phyloP scores from a whole-genome alignment of 2,113 vertebrate genomes.

The Pangasianodon gigas region DNA sequence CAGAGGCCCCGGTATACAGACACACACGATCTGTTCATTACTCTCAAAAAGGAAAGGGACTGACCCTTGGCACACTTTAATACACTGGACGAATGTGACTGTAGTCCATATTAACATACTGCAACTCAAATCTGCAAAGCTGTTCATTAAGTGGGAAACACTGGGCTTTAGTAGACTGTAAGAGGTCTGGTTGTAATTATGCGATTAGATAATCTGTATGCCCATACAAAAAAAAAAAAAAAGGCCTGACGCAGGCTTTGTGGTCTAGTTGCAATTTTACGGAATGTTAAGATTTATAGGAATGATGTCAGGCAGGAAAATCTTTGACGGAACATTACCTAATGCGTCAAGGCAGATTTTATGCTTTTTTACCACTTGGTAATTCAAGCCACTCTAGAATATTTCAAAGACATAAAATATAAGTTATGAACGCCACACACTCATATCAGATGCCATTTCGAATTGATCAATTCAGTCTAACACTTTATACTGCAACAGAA shows the following conservation, averaged over 20 bases:
- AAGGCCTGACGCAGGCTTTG: not conserved
- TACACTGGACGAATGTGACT: slow-evolving; percentile 6
- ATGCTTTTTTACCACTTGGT: slow-evolving; percentile 9
- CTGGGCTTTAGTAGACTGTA: slow-evolving; percentile 57
- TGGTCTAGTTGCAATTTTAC: not conserved
- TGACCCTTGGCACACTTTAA: slow-evolving; percentile 35
- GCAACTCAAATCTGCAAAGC: slow-evolving; percentile 14
- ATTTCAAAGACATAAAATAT: not conserved
- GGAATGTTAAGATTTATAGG: slow-evolving; percentile 16
- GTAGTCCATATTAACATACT: slow-evolving; percentile 6
- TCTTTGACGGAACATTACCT: not conserved
- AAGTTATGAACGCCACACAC: not conserved
- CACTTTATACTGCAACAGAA: not conserved
- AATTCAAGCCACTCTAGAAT: not conserved
- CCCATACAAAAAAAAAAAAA: not conserved
- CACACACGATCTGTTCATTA: slow-evolving; percentile 60
- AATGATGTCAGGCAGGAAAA: slow-evolving; percentile 10
- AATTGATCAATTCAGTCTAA: not conserved
- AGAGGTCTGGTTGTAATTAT: slow-evolving; percentile 52
- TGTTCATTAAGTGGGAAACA: slow-evolving; percentile 43
- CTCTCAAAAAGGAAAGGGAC: slow-evolving; percentile 41
- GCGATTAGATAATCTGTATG: slow-evolving; percentile 17
- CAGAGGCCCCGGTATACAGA: slow-evolving; percentile 42
- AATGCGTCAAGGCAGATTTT: slow-evolving; percentile 15
- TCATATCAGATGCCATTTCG: not conserved